Conservation (phyloP, 1,140 invertebrate species). For the Drosophila sproati region DNA sequence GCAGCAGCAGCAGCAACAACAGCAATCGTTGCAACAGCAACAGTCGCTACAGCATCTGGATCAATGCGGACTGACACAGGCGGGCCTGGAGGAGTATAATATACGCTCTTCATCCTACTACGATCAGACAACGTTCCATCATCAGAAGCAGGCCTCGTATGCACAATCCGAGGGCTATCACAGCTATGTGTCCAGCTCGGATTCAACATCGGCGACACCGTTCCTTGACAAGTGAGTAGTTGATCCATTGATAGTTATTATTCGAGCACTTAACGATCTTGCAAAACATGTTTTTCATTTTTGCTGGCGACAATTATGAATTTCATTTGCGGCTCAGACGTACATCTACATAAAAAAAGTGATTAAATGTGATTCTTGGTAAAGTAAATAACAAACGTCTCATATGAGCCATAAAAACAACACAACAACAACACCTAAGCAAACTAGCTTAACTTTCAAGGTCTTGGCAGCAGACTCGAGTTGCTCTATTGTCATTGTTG, state of each 20-base stretch:
- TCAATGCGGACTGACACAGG: slow-evolving; percentile 86
- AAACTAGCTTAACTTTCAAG: slow-evolving; percentile 73
- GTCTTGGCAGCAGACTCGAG: slow-evolving; percentile 54
- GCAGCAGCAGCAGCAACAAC: slow-evolving; percentile 40
- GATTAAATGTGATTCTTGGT: slow-evolving; percentile 76
- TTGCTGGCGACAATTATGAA: slow-evolving; percentile 70
- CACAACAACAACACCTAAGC: slow-evolving; percentile 33
- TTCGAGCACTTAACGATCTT: not conserved
- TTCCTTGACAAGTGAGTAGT: slow-evolving; percentile 89
- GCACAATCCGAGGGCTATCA: slow-evolving; percentile 93
- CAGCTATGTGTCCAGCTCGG: slow-evolving; percentile 92
- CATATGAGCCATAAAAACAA: slow-evolving; percentile 55
- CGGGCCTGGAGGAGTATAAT: slow-evolving; percentile 89
- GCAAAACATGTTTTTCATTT: slow-evolving; percentile 59
- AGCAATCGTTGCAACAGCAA: slow-evolving; percentile 36
- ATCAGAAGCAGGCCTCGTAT: slow-evolving; percentile 91
- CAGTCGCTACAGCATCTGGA: slow-evolving; percentile 57
- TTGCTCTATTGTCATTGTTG: slow-evolving; percentile 51
- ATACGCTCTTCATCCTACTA: slow-evolving; percentile 85
- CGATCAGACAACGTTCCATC: slow-evolving; percentile 86
- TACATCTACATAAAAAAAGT: slow-evolving; percentile 52
- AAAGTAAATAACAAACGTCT: slow-evolving; percentile 58
- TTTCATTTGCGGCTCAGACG: slow-evolving; percentile 51
- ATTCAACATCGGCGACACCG: slow-evolving; percentile 91
- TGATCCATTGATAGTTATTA: slow-evolving; percentile 23